Percentiles rank a stretch among this genome's conserved stretches.
These are phyloP conservation scores for Orchesella flavescens DNA, from an alignment of 2,888 invertebrate species.

Conservation along the genomic window DNA sequence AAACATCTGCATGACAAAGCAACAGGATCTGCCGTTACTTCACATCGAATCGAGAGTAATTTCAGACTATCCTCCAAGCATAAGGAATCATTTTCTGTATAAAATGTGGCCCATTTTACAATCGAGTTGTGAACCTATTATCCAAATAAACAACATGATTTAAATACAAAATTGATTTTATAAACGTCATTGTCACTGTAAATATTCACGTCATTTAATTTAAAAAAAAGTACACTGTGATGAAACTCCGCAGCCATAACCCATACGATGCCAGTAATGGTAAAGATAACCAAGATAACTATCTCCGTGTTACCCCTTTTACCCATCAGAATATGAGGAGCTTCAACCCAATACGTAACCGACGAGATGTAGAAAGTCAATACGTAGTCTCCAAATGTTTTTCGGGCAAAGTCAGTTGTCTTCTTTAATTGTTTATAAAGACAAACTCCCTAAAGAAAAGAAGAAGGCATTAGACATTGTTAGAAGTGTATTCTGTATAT, in stretches of 20 bases:
- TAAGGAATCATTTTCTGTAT: background rate
- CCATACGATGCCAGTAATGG: background rate
- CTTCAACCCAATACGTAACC: background rate
- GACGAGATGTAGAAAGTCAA: background rate
- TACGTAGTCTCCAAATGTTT: background rate
- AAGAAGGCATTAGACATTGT: background rate
- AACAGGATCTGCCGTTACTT: background rate
- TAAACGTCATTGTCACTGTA: too few relatives aligned
- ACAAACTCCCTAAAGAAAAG: background rate
- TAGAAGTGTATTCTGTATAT: too few relatives aligned
- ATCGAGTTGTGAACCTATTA: background rate
- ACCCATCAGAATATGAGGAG: background rate
- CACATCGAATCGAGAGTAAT: background rate
- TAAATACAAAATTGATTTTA: too few relatives aligned
- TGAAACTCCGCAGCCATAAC: constrained; percentile 3
- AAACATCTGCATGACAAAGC: constrained; percentile 4
- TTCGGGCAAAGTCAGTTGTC: background rate
- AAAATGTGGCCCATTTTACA: background rate
- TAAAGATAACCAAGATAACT: background rate
- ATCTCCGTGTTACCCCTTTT: background rate
- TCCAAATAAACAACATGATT: background rate
- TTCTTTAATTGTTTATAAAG: background rate
- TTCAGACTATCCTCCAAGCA: background rate
- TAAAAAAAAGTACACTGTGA: constrained; percentile 5
- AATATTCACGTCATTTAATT: too few relatives aligned